These are phyloP conservation scores for Megaleporinus macrocephalus DNA, from an alignment of 2,113 vertebrate genomes.

Conservation along the genomic window DNA sequence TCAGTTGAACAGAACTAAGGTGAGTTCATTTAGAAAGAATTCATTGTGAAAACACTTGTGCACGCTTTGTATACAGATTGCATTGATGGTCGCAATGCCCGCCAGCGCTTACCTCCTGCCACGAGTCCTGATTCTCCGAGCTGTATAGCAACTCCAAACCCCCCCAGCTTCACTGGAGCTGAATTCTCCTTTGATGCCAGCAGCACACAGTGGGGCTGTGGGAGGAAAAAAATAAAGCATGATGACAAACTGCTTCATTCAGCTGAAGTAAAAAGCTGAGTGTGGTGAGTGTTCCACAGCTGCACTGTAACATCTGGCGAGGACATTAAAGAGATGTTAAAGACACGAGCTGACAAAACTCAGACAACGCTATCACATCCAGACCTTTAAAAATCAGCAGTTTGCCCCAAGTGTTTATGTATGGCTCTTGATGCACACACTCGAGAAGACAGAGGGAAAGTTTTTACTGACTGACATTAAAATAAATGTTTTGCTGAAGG, in stretches of 20 bases:
- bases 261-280: not conserved
- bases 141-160: conserved; percentile 97
- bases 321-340: too few relatives aligned
- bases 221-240: conserved; percentile 52
- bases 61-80: not conserved
- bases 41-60: not conserved
- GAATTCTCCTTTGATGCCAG: conserved; percentile 98
- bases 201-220: conserved; percentile 96
- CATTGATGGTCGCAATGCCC: too few relatives aligned
- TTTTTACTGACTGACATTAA: too few relatives aligned
- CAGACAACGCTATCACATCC: too few relatives aligned
- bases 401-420: too few relatives aligned
- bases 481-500: too few relatives aligned
- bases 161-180: conserved; percentile 94
- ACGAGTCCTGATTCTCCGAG: conserved; percentile 97
- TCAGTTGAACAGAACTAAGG: too few relatives aligned
- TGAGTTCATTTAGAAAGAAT: too few relatives aligned
- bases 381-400: too few relatives aligned
- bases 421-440: too few relatives aligned
- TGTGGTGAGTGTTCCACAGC: not conserved
- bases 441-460: too few relatives aligned
- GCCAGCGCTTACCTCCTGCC: conserved; percentile 85
- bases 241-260: not conserved
- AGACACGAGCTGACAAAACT: too few relatives aligned
- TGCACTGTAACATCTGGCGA: not conserved